Evolutionary conservation across 2,888 invertebrate species (phyloP).

Genomic region (Drosophila ochracea): DNA sequence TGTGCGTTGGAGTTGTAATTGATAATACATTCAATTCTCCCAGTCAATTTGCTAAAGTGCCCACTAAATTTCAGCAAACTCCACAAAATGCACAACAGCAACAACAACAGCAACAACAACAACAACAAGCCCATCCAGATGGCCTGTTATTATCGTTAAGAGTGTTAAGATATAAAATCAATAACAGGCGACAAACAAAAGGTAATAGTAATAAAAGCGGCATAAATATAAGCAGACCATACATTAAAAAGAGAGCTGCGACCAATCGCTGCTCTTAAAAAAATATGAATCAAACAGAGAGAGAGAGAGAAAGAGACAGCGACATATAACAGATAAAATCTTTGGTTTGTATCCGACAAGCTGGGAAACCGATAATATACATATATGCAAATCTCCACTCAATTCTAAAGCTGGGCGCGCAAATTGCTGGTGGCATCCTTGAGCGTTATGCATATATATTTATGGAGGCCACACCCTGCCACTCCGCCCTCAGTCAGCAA

Average conservation of each 20-base stretch:
- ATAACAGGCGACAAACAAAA: slow-evolving; percentile 49
- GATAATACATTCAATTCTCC: slow-evolving; percentile 70
- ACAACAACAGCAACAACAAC: neutral
- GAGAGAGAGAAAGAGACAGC: neutral
- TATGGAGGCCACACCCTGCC: accelerated
- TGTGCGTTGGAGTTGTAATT: slow-evolving; percentile 54
- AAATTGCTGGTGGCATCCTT: neutral
- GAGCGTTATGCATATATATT: neutral
- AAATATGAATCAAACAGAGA: neutral
- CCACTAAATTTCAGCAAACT: slow-evolving; percentile 55
- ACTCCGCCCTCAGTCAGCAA: neutral
- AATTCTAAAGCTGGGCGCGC: neutral
- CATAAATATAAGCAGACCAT: slow-evolving; percentile 68
- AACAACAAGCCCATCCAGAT: neutral
- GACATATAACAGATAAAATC: neutral
- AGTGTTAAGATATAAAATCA: slow-evolving; percentile 72
- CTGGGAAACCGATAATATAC: neutral
- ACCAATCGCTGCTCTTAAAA: neutral
- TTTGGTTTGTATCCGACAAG: neutral
- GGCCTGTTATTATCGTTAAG: slow-evolving; percentile 52
- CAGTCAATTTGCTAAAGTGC: slow-evolving; percentile 78
- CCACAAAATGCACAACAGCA: slow-evolving; percentile 19
- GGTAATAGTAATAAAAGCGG: slow-evolving; percentile 60
- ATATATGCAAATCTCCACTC: neutral
- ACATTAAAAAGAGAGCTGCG: slow-evolving; percentile 23